A percentile compares a stretch with the other conserved stretches of the same genome.
phyloP scores from a whole-genome alignment of 2,113 vertebrate genomes.

The Phalacrocorax carbo region DNA sequence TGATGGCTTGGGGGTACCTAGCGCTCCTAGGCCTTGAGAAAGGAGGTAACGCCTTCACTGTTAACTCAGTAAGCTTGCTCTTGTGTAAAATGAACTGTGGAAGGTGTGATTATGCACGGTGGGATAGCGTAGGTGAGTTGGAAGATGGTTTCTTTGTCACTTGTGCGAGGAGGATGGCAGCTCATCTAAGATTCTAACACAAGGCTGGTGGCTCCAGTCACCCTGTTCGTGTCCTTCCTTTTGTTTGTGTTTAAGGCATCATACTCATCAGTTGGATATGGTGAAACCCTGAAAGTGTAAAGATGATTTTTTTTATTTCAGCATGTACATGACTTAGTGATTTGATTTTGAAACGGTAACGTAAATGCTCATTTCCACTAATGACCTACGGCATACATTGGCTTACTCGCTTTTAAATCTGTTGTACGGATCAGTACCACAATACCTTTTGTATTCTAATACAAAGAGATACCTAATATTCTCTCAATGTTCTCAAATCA shows the following conservation, averaged over 20 bases:
- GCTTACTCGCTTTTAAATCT: neutral
- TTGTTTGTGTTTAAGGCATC: neutral
- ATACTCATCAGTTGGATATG: neutral
- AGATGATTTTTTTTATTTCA: neutral
- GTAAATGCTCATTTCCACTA: neutral
- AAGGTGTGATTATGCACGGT: neutral
- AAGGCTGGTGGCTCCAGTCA: neutral
- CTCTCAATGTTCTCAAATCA: neutral
- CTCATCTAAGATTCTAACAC: neutral
- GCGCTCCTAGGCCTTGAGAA: rapidly evolving
- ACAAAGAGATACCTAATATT: neutral
- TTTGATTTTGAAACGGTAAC: neutral
- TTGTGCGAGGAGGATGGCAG: neutral
- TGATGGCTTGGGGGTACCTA: neutral
- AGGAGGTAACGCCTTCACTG: neutral
- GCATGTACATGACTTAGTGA: neutral
- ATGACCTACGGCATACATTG: neutral
- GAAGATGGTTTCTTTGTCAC: neutral
- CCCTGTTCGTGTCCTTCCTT: neutral
- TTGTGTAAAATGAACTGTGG: neutral
- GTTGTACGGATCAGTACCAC: neutral
- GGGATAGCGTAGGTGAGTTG: neutral
- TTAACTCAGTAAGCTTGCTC: neutral
- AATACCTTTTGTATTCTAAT: neutral
- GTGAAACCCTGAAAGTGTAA: neutral